Conservation (phyloP, 2,113 vertebrate genomes). For the Zeus faber region DNA sequence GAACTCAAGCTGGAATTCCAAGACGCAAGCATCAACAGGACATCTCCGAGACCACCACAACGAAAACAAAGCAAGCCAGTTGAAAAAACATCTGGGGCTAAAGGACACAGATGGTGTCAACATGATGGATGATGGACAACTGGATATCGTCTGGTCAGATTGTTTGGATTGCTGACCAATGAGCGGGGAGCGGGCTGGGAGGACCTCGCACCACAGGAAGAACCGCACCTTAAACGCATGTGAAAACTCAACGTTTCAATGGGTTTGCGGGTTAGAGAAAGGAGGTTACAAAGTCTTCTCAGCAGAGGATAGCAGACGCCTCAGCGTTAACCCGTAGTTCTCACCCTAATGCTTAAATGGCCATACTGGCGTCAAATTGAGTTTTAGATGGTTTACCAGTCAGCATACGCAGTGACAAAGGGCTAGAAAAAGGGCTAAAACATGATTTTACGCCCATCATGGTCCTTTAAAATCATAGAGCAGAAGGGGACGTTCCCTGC, state of each 20-base stretch:
- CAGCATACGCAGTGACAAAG: too few relatives aligned
- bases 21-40: not conserved
- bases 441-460: too few relatives aligned
- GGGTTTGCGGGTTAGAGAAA: too few relatives aligned
- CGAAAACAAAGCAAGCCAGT: not conserved
- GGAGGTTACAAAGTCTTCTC: not conserved
- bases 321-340: too few relatives aligned
- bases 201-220: not conserved
- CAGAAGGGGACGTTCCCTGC: constrained; percentile 14
- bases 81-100: too few relatives aligned
- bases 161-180: not conserved
- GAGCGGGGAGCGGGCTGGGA: not conserved
- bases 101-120: constrained; percentile 44
- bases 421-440: too few relatives aligned
- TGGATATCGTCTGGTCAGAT: constrained; percentile 19
- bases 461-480: too few relatives aligned
- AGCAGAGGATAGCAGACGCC: not conserved
- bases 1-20: not conserved
- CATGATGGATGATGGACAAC: constrained; percentile 40
- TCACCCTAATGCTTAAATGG: too few relatives aligned
- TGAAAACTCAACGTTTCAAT: not conserved
- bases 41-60: not conserved
- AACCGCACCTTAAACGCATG: not conserved
- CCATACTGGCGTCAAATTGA: too few relatives aligned
- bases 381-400: too few relatives aligned